These are phyloP conservation scores for Drosophila eohydei DNA, from an alignment of 2,888 invertebrate genomes.

Conservation along the genomic window DNA sequence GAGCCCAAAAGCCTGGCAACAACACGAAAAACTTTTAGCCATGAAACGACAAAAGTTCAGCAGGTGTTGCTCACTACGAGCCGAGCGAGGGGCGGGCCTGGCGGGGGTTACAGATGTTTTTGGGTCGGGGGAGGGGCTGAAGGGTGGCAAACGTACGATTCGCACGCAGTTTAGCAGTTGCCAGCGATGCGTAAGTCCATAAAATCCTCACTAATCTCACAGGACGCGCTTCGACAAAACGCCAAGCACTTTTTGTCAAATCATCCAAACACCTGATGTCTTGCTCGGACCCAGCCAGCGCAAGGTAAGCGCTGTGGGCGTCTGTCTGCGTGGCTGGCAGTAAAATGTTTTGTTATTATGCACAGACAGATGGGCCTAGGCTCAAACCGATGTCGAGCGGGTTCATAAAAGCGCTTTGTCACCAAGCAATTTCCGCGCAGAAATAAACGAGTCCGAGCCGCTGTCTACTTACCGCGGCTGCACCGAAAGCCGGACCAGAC, in stretches of 20 bases:
- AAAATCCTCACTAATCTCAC: constrained; percentile 78
- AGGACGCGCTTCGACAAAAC: constrained; percentile 71
- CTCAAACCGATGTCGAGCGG: constrained; percentile 49
- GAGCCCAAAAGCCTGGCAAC: constrained; percentile 36
- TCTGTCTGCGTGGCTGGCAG: constrained; percentile 10
- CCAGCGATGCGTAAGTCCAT: constrained; percentile 70
- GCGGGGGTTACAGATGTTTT: neutral
- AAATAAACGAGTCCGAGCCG: constrained; percentile 59
- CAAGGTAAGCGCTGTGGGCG: constrained; percentile 1
- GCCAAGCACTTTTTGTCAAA: constrained; percentile 80
- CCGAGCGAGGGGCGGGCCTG: neutral
- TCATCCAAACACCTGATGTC: constrained; percentile 83
- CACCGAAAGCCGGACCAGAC: neutral
- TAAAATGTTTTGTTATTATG: constrained; percentile 61
- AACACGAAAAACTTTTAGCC: constrained; percentile 59
- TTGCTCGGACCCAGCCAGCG: constrained; percentile 50
- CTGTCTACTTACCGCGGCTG: constrained; percentile 13
- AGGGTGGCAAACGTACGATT: constrained; percentile 41
- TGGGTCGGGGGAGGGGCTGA: neutral
- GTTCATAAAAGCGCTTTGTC: constrained; percentile 75
- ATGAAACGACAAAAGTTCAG: constrained; percentile 75
- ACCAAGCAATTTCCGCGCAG: constrained; percentile 69
- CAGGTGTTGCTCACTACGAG: constrained; percentile 50
- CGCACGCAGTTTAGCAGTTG: constrained; percentile 68
- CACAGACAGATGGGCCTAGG: constrained; percentile 55